Percentiles rank a stretch among this genome's conserved stretches.
Evolutionary conservation across 2,888 invertebrate species (phyloP).

Genomic region (Epicampocera succincta): DNA sequence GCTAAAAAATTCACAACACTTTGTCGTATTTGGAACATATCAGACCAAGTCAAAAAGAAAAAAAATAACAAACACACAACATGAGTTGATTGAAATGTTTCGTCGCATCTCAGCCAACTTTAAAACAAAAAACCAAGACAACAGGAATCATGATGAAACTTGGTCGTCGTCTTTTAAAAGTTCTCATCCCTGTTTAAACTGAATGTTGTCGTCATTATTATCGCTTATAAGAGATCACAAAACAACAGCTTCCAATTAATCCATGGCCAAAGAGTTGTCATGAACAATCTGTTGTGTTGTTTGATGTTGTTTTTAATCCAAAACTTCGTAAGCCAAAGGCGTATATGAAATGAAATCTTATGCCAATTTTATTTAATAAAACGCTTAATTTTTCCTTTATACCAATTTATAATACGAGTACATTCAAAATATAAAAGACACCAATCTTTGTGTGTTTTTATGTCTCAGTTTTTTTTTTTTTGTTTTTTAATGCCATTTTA

Average conservation of each 20-base stretch:
- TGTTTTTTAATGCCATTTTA: background rate
- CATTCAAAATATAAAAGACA: background rate
- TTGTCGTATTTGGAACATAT: conserved; percentile 35
- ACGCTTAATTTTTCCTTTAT: conserved; percentile 51
- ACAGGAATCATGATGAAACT: conserved; percentile 33
- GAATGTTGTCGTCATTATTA: conserved; percentile 62
- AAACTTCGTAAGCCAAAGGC: conserved; percentile 55
- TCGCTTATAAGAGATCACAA: conserved; percentile 67
- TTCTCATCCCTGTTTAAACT: conserved; percentile 39
- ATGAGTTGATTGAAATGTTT: conserved; percentile 72
- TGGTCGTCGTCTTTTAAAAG: conserved; percentile 22
- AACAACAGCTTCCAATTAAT: conserved; percentile 71
- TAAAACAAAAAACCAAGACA: conserved; percentile 5
- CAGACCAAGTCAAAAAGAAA: conserved; percentile 22
- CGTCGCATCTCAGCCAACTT: conserved; percentile 54
- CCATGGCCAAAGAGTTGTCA: conserved; percentile 69
- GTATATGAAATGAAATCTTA: conserved; percentile 64
- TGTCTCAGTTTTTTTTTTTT: background rate
- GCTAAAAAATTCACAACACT: conserved; percentile 29
- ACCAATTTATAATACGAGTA: conserved; percentile 56
- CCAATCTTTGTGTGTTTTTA: background rate
- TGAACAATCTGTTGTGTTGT: conserved; percentile 63
- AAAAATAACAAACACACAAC: conserved; percentile 61
- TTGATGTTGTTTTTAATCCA: conserved; percentile 62
- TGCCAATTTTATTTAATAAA: conserved; percentile 70